These are phyloP conservation scores for Drosophila atripex DNA, from an alignment of 2,888 invertebrate genomes.

Conservation along the genomic window DNA sequence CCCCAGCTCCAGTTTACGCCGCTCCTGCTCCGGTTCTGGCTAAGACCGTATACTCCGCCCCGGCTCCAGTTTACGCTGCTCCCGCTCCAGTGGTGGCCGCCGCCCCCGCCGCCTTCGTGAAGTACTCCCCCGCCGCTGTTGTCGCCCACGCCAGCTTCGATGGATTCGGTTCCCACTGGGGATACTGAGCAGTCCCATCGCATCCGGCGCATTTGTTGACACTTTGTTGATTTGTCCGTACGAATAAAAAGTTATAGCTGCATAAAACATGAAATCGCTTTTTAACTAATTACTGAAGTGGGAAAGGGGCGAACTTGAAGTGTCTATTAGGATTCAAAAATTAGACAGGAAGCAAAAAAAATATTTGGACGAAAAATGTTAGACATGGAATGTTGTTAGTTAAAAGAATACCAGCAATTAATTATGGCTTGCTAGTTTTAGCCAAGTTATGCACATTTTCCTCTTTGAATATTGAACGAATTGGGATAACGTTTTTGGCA, in stretches of 20 bases:
- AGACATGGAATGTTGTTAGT: no score
- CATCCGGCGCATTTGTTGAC: conserved; percentile 46
- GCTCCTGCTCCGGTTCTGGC: conserved; percentile 49
- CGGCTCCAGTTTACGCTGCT: conserved; percentile 35
- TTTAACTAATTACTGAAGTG: conserved; percentile 31
- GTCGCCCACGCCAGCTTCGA: conserved; percentile 87
- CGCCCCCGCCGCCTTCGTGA: conserved; percentile 66
- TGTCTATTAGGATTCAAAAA: conserved; percentile 12
- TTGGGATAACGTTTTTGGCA: no score
- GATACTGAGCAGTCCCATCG: conserved; percentile 85
- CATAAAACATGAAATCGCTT: conserved; percentile 30
- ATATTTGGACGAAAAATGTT: not conserved
- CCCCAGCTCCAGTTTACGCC: conserved; percentile 34
- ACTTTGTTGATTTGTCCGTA: conserved; percentile 64
- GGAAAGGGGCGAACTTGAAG: not conserved
- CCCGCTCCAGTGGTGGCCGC: conserved; percentile 61
- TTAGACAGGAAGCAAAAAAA: not conserved
- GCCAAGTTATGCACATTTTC: no score
- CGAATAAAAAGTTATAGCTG: conserved; percentile 40
- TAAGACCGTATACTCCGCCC: conserved; percentile 38
- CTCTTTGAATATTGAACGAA: no score
- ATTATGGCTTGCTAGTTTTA: no score
- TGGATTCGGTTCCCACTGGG: conserved; percentile 87
- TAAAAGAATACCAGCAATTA: no score
- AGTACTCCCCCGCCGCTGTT: conserved; percentile 67